Conservation (phyloP, 2,888 invertebrate species). For the Laspeyria flexula region DNA sequence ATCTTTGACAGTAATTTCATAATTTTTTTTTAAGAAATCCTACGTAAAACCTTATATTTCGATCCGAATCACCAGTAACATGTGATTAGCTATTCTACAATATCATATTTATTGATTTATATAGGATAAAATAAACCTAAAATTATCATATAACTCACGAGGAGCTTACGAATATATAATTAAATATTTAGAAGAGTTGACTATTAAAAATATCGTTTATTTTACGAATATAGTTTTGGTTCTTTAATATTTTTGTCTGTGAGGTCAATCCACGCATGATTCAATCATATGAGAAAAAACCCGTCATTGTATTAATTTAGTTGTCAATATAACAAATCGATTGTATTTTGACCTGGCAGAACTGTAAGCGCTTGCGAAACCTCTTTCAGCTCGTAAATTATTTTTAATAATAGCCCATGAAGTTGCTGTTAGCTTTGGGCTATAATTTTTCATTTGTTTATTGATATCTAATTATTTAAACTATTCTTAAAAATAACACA, state of each 20-base stretch:
- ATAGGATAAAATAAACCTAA: constrained; percentile 8
- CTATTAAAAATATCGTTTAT: background rate
- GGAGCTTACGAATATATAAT: constrained; percentile 5
- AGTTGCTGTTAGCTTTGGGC: constrained; percentile 48
- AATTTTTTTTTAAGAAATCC: too few species aligned
- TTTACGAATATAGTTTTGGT: background rate
- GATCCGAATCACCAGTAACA: constrained; percentile 2
- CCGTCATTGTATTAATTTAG: constrained; percentile 43
- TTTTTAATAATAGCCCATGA: constrained; percentile 50
- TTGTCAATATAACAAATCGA: constrained; percentile 46
- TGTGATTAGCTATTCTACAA: constrained; percentile 9
- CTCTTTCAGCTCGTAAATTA: constrained; percentile 51
- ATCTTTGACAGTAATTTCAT: too few species aligned
- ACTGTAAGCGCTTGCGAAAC: constrained; percentile 43
- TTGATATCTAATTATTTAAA: constrained; percentile 65
- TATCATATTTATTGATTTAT: constrained; percentile 7
- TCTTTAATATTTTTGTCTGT: constrained; percentile 4
- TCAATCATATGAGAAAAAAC: constrained; percentile 30
- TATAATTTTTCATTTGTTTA: constrained; percentile 64
- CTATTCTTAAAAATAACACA: constrained; percentile 80
- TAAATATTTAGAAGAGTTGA: constrained; percentile 11
- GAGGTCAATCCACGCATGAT: constrained; percentile 17
- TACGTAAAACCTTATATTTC: background rate
- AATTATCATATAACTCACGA: constrained; percentile 14
- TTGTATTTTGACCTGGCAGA: constrained; percentile 34